A percentile compares a stretch with the other conserved stretches of the same genome.
Conservation (phyloP, 1,140 invertebrate species). For the Alviniconcha marisindica region DNA sequence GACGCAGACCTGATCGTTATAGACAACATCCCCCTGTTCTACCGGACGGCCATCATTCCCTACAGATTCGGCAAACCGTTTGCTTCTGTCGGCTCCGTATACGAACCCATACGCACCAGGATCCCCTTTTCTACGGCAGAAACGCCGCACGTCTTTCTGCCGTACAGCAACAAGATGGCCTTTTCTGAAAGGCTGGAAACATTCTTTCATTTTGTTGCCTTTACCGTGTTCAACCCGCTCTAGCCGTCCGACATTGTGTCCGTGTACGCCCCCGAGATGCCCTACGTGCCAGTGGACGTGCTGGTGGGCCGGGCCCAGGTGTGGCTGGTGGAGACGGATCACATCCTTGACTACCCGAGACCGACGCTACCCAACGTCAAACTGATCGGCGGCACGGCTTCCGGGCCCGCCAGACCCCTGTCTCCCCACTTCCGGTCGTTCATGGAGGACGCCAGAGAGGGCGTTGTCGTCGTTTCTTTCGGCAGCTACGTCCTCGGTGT, state of each 20-base stretch:
- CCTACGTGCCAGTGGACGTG: conserved; percentile 5
- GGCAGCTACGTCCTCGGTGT: conserved; percentile 41
- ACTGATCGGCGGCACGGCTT: conserved; percentile 51
- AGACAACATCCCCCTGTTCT: conserved; percentile 25
- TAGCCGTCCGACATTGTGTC: background rate
- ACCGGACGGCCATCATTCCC: conserved; percentile 34
- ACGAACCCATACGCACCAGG: background rate
- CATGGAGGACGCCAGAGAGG: conserved; percentile 38
- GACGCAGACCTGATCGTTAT: conserved; percentile 42
- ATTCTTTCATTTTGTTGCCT: too few relatives aligned
- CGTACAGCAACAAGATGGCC: conserved; percentile 28
- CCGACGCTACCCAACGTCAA: conserved; percentile 52
- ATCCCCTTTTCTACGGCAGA: conserved; percentile 39
- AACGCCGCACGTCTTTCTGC: background rate
- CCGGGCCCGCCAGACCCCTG: conserved; percentile 37
- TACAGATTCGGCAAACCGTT: conserved; percentile 46
- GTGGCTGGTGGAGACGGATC: conserved; percentile 49
- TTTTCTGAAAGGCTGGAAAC: conserved; percentile 37
- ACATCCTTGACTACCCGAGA: conserved; percentile 51
- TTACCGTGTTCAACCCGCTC: too few relatives aligned
- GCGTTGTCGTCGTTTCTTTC: conserved; percentile 52
- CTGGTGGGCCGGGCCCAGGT: conserved; percentile 40
- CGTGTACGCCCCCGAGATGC: conserved; percentile 36
- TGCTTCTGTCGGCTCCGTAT: conserved; percentile 17
- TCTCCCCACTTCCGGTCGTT: conserved; percentile 35